A percentile compares a stretch with the other conserved stretches of the same genome.
Conservation (phyloP, 1,140 invertebrate species). For the Lepidurus apus region DNA sequence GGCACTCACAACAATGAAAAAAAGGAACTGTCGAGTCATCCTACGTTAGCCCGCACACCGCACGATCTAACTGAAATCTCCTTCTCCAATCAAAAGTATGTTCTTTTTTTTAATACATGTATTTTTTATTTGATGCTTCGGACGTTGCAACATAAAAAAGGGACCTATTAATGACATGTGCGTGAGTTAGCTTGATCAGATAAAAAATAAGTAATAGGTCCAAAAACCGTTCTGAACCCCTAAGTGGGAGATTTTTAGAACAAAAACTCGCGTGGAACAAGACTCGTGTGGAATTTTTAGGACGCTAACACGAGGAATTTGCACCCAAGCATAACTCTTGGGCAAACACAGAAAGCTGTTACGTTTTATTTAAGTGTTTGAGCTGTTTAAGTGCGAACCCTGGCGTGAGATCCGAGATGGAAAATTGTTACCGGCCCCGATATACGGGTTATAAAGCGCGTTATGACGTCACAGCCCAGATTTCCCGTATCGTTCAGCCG, state of each 20-base stretch:
- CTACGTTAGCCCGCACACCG: not conserved
- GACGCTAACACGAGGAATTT: not conserved
- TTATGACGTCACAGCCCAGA: too few relatives aligned
- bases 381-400: too few relatives aligned
- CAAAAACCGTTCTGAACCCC: not conserved
- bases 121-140: not conserved
- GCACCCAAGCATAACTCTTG: too few relatives aligned
- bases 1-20: not conserved
- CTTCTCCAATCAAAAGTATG: not conserved
- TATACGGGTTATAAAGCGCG: too few relatives aligned
- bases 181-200: constrained; percentile 14
- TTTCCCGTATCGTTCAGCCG: too few relatives aligned
- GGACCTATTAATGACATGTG: not conserved
- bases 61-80: not conserved
- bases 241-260: not conserved
- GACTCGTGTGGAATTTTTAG: not conserved
- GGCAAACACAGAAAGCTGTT: too few relatives aligned
- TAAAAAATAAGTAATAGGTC: not conserved
- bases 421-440: too few relatives aligned
- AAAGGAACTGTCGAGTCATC: not conserved
- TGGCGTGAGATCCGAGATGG: too few relatives aligned
- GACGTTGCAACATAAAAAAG: not conserved
- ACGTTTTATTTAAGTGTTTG: too few relatives aligned
- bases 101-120: not conserved
- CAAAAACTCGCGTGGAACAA: not conserved